Percentiles rank a stretch among this genome's conserved stretches.
These are phyloP conservation scores for Amphiduros pacificus DNA, from an alignment of 2,888 invertebrate species.

Conservation along the genomic window DNA sequence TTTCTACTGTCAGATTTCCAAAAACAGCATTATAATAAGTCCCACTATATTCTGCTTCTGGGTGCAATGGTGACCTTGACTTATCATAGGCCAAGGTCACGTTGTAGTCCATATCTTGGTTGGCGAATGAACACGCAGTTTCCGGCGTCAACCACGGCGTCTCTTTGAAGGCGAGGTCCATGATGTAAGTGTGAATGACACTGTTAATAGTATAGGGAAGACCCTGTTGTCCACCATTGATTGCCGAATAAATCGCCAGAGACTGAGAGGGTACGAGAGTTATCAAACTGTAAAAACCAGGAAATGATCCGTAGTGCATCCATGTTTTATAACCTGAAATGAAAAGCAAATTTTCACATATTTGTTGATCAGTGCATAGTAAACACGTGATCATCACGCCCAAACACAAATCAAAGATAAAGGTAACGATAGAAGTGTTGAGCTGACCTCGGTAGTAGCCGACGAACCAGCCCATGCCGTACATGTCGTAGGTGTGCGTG, in stretches of 20 bases:
- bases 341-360: no score
- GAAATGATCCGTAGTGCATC: constrained; percentile 16
- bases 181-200: constrained; percentile 1
- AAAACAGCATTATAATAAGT: not conserved
- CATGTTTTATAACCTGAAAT: not conserved
- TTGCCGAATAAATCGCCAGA: constrained; percentile 4
- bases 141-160: not conserved
- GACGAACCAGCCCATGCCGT: constrained; percentile 10
- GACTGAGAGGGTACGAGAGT: not conserved
- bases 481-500: constrained; percentile 6
- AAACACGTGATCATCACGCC: not conserved
- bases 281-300: constrained; percentile 8
- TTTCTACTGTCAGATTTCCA: not conserved
- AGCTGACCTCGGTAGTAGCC: constrained; percentile 8
- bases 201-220: not conserved
- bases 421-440: not conserved
- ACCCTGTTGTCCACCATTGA: constrained; percentile 1
- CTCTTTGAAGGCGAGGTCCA: constrained; percentile 2
- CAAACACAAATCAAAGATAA: not conserved
- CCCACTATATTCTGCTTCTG: not conserved
- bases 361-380: no score
- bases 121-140: not conserved
- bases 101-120: not conserved
- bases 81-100: not conserved
- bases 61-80: not conserved